Evolutionary conservation across 2,888 invertebrate genomes (phyloP).

Genomic region (Cosmia pyralina): DNA sequence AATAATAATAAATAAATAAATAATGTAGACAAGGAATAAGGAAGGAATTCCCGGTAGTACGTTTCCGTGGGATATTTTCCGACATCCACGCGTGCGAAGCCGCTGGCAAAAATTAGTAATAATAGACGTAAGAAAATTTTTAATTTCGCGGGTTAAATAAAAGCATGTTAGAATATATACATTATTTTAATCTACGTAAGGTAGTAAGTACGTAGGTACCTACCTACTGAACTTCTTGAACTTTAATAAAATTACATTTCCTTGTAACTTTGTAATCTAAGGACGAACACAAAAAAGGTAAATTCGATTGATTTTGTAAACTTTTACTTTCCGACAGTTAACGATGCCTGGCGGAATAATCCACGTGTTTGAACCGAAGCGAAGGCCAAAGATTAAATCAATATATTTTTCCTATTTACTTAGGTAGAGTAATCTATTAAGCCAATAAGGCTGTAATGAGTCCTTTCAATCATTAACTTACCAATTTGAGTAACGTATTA

Average conservation of each 20-base stretch:
- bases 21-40: too few species aligned
- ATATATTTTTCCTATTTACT: slow-evolving; percentile 47
- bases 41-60: too few species aligned
- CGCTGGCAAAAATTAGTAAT: too few species aligned
- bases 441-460: slow-evolving; percentile 44
- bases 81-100: too few species aligned
- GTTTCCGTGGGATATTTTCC: too few species aligned
- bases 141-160: too few species aligned
- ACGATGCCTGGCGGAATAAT: slow-evolving; percentile 24
- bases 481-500: slow-evolving; percentile 9
- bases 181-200: too few species aligned
- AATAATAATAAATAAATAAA: too few species aligned
- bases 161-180: too few species aligned
- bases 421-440: slow-evolving; percentile 32
- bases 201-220: too few species aligned
- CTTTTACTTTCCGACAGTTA: slow-evolving; percentile 6
- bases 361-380: slow-evolving; percentile 47
- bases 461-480: slow-evolving; percentile 22
- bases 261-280: neutral
- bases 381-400: slow-evolving; percentile 47
- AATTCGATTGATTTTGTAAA: slow-evolving; percentile 30
- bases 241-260: neutral
- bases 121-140: too few species aligned
- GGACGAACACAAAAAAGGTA: slow-evolving; percentile 7
- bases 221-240: neutral